Evolutionary conservation across 2,113 vertebrate genomes (phyloP), one percentile per base, ranked within the genome.

Genomic region (Microcebus ravelobensis): DNA sequence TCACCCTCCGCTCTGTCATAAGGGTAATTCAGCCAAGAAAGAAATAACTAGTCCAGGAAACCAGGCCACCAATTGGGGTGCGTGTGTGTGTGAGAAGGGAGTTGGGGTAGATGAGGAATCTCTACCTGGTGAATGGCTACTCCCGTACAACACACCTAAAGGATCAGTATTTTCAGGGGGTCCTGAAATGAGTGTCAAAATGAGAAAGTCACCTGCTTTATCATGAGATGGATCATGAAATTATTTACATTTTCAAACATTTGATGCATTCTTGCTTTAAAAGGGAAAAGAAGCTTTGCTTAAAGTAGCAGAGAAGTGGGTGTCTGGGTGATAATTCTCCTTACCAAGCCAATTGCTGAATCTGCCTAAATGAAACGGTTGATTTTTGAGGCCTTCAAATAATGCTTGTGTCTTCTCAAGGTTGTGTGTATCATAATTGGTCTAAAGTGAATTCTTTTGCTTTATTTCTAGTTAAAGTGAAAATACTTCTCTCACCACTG

Each of bases 381-480:
- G 80, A 67, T 77, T 85, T 85, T 61, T 31, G 76, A 92, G 59
- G 17, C 73, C 50, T 91, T 55, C 65, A 29, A 31, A 27, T 0
- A 8, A 29, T 39, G 6, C 4, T 55, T 68, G 9, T 77, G 59
- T 74, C 73, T 96, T 91, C 45, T 91, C 29, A n/a, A 93, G 61
- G 45, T 31, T 76, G 20, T 70, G 36, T 42, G 12, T 36, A 1
- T 87, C 65, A 1, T 63, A 76, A 61, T 29, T 55, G 52, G 23
- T 29, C 61, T n/a, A 82, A 86, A 88, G 74, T 29, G 4, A 86
- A 65, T 83, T 93, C 68, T 61, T 97, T 96, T 80, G 59, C 23
- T 55, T 63, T 79, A 27, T 76, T 84, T 95, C 50, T 8, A 65
- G 57, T 59, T 83, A 48, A 91, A 59, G 59, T 13, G 13, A 48